phyloP scores from a whole-genome alignment of 2,797 vertebrate genomes.

The Phalanger gymnotis region DNA sequence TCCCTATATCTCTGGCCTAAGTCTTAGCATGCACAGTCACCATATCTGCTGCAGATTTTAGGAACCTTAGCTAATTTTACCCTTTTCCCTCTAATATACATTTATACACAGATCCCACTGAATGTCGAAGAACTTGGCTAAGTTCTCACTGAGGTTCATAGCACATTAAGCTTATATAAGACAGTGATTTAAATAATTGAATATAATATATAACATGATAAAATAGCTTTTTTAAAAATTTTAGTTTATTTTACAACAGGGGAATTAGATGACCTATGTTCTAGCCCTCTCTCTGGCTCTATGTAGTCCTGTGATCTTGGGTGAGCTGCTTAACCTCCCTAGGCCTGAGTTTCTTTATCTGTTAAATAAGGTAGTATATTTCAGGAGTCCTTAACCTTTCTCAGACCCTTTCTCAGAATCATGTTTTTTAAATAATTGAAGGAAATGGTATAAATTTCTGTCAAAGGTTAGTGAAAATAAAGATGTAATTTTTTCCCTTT shows the following conservation, averaged over 20 bases:
- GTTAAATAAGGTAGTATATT: neutral
- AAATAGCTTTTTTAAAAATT: neutral
- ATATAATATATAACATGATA: neutral
- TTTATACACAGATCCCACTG: neutral
- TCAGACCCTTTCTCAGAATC: neutral
- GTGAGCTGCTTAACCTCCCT: neutral
- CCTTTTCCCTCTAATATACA: neutral
- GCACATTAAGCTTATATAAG: constrained; percentile 16
- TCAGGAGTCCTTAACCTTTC: neutral
- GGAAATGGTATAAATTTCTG: neutral
- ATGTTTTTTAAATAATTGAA: neutral
- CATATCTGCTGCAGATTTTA: neutral
- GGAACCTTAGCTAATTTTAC: neutral
- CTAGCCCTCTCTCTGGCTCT: neutral
- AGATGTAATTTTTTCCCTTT: neutral
- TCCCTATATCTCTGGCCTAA: neutral
- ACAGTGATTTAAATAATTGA: constrained; percentile 20
- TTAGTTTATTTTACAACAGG: neutral
- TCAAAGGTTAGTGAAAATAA: neutral
- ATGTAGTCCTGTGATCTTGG: neutral
- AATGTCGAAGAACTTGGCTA: neutral
- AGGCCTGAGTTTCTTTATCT: neutral
- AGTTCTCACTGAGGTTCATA: constrained; percentile 20
- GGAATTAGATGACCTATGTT: neutral
- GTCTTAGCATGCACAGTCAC: constrained; percentile 4